Evolutionary conservation across 35 echinoderm and acorn worm species (phyloP).

Genomic region (Apostichopus californicus): DNA sequence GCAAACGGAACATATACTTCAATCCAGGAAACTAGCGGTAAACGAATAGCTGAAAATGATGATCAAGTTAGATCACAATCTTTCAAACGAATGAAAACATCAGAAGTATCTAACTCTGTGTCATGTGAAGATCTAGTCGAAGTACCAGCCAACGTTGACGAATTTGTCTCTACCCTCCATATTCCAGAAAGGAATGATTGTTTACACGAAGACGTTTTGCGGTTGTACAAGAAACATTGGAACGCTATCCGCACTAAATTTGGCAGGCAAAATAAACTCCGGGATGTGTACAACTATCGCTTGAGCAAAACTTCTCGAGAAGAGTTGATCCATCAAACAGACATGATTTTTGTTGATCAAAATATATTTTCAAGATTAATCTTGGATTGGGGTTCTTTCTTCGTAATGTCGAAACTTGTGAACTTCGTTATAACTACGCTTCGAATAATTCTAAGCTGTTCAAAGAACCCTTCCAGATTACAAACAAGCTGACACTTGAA

Average conservation of each 20-base stretch:
- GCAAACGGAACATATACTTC: not conserved
- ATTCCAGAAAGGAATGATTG: not conserved
- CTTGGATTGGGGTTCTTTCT: constrained; percentile 58
- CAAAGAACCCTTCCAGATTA: constrained; percentile 33
- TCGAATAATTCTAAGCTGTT: constrained; percentile 44
- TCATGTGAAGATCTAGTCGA: constrained; percentile 10
- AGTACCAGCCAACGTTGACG: not conserved
- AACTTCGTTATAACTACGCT: constrained; percentile 42
- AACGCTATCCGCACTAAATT: constrained; percentile 21
- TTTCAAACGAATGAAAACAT: not conserved
- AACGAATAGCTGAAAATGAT: not conserved
- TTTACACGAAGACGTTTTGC: not conserved
- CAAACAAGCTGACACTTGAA: not conserved
- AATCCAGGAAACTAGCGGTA: not conserved
- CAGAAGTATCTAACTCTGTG: not conserved
- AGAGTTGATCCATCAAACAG: not conserved
- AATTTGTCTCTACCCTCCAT: not conserved
- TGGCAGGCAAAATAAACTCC: not conserved
- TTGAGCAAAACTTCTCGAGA: not conserved
- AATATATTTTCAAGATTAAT: constrained; percentile 48
- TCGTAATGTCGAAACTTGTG: constrained; percentile 39
- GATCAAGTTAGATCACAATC: not conserved
- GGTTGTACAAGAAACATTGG: not conserved
- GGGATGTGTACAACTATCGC: constrained; percentile 20
- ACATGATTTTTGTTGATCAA: constrained; percentile 30